Conservation (phyloP, 2,113 vertebrate species). For the Sula dactylatra region DNA sequence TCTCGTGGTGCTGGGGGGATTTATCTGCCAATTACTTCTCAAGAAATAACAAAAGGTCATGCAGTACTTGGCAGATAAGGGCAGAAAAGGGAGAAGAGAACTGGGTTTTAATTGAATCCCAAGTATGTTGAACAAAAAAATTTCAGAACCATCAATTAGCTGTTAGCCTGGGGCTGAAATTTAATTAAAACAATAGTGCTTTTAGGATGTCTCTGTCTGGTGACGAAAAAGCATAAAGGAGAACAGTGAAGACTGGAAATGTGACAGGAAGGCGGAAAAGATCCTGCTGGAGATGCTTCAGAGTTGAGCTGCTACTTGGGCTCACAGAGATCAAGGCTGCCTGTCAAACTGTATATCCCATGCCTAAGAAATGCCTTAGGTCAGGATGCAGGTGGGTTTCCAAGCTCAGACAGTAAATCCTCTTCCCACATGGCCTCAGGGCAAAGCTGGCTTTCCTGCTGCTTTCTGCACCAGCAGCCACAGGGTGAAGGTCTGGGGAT, state of each 20-base stretch:
- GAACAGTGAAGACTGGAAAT: not conserved
- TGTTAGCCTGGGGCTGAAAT: not conserved
- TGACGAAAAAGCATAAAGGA: not conserved
- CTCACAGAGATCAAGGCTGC: rapidly evolving
- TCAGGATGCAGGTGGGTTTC: not conserved
- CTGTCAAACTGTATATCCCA: not conserved
- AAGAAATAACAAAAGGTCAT: not conserved
- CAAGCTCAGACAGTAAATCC: not conserved
- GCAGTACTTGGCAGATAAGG: not conserved
- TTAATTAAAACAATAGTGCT: not conserved
- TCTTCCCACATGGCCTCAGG: not conserved
- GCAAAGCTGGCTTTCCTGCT: not conserved
- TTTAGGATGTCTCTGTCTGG: not conserved
- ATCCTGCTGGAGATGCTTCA: not conserved
- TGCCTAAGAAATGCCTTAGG: not conserved
- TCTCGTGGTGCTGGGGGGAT: not conserved
- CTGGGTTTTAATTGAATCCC: not conserved
- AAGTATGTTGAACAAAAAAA: not conserved
- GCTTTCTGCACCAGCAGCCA: not conserved
- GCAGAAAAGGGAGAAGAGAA: not conserved
- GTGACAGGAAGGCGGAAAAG: not conserved
- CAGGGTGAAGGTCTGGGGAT: not conserved
- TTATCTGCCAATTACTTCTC: slow-evolving; percentile 23
- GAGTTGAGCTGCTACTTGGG: not conserved
- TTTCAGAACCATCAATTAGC: slow-evolving; percentile 14